Evolutionary conservation across 2,113 vertebrate species (phyloP), one percentile per base, ranked within the genome.

Genomic region (Psilopsiagon aurifrons): DNA sequence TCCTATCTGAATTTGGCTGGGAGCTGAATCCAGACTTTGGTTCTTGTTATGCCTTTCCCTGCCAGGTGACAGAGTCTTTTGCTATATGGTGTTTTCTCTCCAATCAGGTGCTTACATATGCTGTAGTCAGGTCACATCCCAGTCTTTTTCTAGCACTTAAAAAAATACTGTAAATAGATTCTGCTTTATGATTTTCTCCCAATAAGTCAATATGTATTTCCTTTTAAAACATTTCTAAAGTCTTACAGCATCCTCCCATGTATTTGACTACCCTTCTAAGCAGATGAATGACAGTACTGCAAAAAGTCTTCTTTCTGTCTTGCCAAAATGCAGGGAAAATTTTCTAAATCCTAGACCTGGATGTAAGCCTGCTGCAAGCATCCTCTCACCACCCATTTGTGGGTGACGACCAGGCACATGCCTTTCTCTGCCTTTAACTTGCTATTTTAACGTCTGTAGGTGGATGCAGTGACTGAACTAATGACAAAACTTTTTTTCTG

Each of bases 401-500:
- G 39, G 31, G 17, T 0, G 0, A 43, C 75, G 47, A 13, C 57
- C 70, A 55, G 13, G 9, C 0, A 2, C 33, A 43, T 0, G 0
- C 7, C 47, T 13, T 66, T 51, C 46, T 76, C 47, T 51, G 39
- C 37, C 29, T 52, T 52, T 51, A n/a, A 35, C 29, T 64, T 73
- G 19, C 9, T 71, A 2, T 49, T 93, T 82, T 47, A 17, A 79
- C 9, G 51, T 37, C 78, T 80, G 3, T 55, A 52, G 76, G 27
- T 22, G 33, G 11, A 67, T 23, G 1, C 33, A 85, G 10, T 44
- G 44, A 62, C 51, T 19, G 44, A 80, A 76, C 35, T 62, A 14
- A 29, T 10, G 44, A 59, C 13, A 83, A 86, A 88, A 39, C 1
- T 6, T n/a, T 75, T 78, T 70, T 71, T 19, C 54, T 80, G 27